These are phyloP conservation scores for Beroe ovata DNA, from an alignment of 37 sponge, comb jelly and placozoan species.

Conservation along the genomic window DNA sequence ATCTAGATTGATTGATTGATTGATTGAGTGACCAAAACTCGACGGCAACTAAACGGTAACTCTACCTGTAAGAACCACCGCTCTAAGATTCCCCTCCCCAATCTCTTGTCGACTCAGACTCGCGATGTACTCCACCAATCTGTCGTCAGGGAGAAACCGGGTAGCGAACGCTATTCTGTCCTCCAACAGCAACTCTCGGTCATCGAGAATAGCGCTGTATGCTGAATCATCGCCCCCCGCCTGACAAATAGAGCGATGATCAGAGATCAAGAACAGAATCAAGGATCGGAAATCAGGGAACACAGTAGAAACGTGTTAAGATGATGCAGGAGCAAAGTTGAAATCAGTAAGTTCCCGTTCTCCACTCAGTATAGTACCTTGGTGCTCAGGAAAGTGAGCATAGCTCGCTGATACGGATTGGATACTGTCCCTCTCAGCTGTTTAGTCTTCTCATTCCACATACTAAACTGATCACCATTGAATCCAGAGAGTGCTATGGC, in stretches of 20 bases:
- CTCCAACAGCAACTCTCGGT: constrained; percentile 21
- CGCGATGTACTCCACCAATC: background rate
- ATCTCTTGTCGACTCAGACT: background rate
- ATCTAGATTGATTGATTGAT: too few species aligned
- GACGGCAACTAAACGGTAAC: too few species aligned
- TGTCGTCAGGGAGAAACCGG: constrained; percentile 20
- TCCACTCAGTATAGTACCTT: too few species aligned
- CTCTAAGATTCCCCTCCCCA: constrained; percentile 20
- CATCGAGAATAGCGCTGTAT: constrained; percentile 44
- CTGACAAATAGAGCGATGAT: too few species aligned
- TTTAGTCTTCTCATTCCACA: constrained; percentile 26
- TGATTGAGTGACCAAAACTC: too few species aligned
- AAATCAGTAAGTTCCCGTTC: too few species aligned
- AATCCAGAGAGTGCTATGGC: constrained; percentile 53
- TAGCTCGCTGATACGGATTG: constrained; percentile 29
- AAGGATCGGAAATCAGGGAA: too few species aligned
- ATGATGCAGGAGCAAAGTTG: too few species aligned
- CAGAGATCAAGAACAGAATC: too few species aligned
- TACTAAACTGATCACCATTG: background rate
- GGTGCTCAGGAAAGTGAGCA: constrained; percentile 20
- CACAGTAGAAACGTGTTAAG: too few species aligned
- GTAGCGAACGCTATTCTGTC: constrained; percentile 9
- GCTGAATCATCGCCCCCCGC: background rate
- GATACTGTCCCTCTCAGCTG: background rate
- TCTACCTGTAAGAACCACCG: constrained; percentile 27